phyloP scores from a whole-genome alignment of 1,140 invertebrate genomes.

The Bombus waltoni region DNA sequence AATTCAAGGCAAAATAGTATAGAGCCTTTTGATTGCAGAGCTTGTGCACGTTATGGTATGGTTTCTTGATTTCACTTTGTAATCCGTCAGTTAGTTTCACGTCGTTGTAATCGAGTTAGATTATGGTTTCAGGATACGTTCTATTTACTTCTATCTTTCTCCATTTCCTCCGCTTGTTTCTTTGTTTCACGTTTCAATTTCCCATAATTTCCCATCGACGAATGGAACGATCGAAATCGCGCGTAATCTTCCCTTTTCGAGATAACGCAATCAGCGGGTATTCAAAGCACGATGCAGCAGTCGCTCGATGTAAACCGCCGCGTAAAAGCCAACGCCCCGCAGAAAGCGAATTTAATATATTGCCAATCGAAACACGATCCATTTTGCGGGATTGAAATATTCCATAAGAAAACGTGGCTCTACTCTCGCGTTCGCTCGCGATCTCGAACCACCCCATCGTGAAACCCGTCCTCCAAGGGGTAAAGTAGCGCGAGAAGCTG shows the following conservation, averaged over 20 bases:
- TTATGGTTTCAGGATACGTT: too few species aligned
- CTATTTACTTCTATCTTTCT: too few species aligned
- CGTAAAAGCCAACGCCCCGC: neutral
- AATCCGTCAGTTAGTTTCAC: too few species aligned
- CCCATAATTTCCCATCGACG: neutral
- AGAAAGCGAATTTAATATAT: slow-evolving; percentile 16
- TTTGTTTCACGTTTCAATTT: neutral
- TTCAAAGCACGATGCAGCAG: too few species aligned
- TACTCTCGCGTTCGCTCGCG: neutral
- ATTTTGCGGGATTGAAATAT: slow-evolving; percentile 19
- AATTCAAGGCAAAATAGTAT: too few species aligned
- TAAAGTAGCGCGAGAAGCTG: neutral
- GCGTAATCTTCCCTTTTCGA: neutral
- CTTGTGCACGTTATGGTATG: too few species aligned
- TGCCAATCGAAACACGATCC: neutral
- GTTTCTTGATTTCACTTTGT: too few species aligned
- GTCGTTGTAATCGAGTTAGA: too few species aligned
- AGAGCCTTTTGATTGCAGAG: too few species aligned
- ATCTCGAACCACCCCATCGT: neutral
- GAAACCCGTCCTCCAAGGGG: neutral
- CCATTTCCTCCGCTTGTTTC: too few species aligned
- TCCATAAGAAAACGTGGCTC: neutral
- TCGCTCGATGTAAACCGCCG: too few species aligned
- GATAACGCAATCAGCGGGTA: too few species aligned
- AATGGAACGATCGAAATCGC: neutral